These are phyloP conservation scores for Chrysomela aeneicollis DNA, from an alignment of 2,888 invertebrate species.

Conservation along the genomic window DNA sequence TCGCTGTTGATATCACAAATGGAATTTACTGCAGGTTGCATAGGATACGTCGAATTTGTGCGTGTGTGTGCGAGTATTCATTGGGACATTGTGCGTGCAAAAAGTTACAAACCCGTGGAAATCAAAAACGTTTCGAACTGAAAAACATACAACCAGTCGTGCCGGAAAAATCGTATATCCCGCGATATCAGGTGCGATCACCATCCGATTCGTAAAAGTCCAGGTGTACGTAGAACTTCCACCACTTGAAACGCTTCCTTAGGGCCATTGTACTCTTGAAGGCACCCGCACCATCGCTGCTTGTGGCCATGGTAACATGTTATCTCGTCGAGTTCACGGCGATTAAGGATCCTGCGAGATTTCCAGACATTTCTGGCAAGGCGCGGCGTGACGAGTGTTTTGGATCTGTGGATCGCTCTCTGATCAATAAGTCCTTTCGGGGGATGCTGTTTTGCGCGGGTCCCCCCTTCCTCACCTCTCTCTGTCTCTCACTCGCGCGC, in stretches of 20 bases:
- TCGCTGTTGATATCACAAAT: slow-evolving; percentile 30
- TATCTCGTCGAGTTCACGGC: neutral
- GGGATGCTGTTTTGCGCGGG: slow-evolving; percentile 52
- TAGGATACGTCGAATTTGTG: slow-evolving; percentile 32
- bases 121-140: slow-evolving; percentile 24
- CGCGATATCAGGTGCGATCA: slow-evolving; percentile 52
- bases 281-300: slow-evolving; percentile 50
- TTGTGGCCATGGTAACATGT: slow-evolving; percentile 37
- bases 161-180: slow-evolving; percentile 26
- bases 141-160: slow-evolving; percentile 36
- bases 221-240: slow-evolving; percentile 56
- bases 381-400: slow-evolving; percentile 3
- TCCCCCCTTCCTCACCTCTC: slow-evolving; percentile 24
- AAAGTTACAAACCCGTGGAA: slow-evolving; percentile 12
- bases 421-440: slow-evolving; percentile 58
- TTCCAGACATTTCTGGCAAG: neutral
- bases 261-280: slow-evolving; percentile 50
- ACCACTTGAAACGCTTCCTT: slow-evolving; percentile 57
- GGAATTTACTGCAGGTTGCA: slow-evolving; percentile 24
- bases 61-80: slow-evolving; percentile 39
- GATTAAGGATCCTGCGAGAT: neutral
- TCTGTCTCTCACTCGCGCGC: slow-evolving; percentile 21
- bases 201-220: slow-evolving; percentile 48
- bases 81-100: neutral
- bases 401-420: slow-evolving; percentile 39